Evolutionary conservation across 2,888 invertebrate species (phyloP).

Genomic region (Ichneumoninae sp.): DNA sequence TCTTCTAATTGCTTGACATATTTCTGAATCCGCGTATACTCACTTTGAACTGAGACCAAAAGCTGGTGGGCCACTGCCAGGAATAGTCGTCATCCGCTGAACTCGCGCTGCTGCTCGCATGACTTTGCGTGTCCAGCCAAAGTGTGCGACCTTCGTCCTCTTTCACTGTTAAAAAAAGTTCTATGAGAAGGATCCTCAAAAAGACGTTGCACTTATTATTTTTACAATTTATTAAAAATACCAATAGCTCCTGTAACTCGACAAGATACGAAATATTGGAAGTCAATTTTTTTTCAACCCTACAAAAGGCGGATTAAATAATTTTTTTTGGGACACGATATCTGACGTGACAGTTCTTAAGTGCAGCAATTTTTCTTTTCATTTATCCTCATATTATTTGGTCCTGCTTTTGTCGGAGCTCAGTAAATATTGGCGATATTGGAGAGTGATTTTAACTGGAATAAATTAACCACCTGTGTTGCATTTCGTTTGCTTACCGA

Average conservation of each 20-base stretch:
- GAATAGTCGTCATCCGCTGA: slow-evolving; percentile 88
- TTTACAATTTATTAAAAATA: neutral
- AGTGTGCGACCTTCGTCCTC: slow-evolving; percentile 88
- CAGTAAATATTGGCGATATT: slow-evolving; percentile 29
- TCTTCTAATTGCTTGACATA: slow-evolving; percentile 46
- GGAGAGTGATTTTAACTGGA: slow-evolving; percentile 29
- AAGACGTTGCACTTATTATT: neutral
- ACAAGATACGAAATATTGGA: neutral
- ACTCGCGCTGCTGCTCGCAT: slow-evolving; percentile 88
- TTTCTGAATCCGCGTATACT: slow-evolving; percentile 67
- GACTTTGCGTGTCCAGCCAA: slow-evolving; percentile 90
- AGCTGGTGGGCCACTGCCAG: slow-evolving; percentile 91
- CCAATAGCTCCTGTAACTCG: neutral
- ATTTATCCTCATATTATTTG: slow-evolving; percentile 3
- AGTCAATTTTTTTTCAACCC: neutral
- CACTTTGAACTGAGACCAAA: slow-evolving; percentile 91
- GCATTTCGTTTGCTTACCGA: slow-evolving; percentile 11
- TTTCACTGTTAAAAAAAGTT: slow-evolving; percentile 82
- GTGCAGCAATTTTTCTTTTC: neutral
- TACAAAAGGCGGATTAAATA: neutral
- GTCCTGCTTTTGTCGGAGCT: neutral
- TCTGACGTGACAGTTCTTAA: neutral
- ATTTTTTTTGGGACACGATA: neutral
- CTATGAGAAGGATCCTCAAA: neutral
- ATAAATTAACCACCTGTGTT: slow-evolving; percentile 29